Base-by-base conservation (phyloP, 53 echinoderm and acorn worm species). In the Astropecten irregularis region DNA sequence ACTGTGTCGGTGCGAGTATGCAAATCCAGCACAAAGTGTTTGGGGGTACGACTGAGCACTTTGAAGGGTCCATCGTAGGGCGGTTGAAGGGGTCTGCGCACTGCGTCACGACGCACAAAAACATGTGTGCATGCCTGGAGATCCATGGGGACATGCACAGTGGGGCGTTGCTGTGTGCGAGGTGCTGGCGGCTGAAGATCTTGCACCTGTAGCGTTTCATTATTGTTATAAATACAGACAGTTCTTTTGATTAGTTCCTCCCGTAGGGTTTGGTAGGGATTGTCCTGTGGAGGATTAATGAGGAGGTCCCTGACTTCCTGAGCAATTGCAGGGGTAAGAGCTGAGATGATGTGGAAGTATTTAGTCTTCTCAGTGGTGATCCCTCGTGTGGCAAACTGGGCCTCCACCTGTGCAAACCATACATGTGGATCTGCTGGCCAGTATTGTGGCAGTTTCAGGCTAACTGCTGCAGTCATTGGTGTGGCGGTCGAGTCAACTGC, bases 51-150 rank as follows among this genome's bases (percentile, higher is more conserved):
- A 16, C 63, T 49, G 15, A 86, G 16, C 6, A 86, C 38, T 9
- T 61, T 34, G 53, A 63, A 76, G 3, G 66, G 86, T 2, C 86
- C 86, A 13, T 50, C 18, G 61, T 86, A 87, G 10, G 77, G 79
- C 29, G 82, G 47, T 47, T 87, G 59, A n/a, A 83, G 50, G 2
- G 83, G 83, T 35, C 65, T 63, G 10, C 62, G 18, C 3, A 83
- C 65, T 0, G 83, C 3, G n/a, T 65, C 66, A 27, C 33, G 7
- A 0, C 83, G 39, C 3, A 83, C 55, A 51, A 53, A 64, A 0
- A 62, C 50, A 74, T 74, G 52, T 1, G 53, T 49, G 27, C 86
- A 86, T 0, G 51, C 65, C 2, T 2, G n/a, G 16, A 74, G 33
- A 21, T 86, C 54, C 6, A 46, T 73, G 5, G 59, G 64, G 5